Evolutionary conservation across 1,140 invertebrate species (phyloP).

Genomic region (Atta colombica): DNA sequence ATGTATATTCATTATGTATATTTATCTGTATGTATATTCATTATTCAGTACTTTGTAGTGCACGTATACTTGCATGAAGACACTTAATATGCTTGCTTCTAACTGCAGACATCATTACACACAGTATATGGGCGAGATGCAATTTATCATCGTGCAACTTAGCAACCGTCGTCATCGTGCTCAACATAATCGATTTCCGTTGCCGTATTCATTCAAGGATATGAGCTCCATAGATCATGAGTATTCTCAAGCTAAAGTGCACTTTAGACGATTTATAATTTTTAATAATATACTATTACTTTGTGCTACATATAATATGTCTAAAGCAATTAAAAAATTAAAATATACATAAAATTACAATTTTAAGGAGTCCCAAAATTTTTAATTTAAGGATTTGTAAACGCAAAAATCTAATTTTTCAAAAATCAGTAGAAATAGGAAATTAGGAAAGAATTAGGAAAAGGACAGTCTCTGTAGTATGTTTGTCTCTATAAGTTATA

Average conservation of each 20-base stretch:
- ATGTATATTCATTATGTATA: not conserved
- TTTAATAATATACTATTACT: not conserved
- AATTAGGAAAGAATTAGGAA: not conserved
- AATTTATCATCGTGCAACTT: constrained; percentile 57
- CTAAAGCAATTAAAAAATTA: not conserved
- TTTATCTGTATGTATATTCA: not conserved
- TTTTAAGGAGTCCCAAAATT: not conserved
- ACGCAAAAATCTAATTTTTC: not conserved
- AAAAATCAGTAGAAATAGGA: not conserved
- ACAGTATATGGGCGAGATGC: constrained; percentile 11
- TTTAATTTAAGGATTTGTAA: not conserved
- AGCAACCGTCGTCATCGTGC: constrained; percentile 17
- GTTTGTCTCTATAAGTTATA: too few species aligned
- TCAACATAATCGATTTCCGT: constrained; percentile 55
- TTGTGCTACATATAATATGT: not conserved
- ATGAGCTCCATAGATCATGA: not conserved
- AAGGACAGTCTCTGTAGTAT: too few species aligned
- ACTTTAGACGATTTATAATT: constrained; percentile 4
- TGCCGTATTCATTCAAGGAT: not conserved
- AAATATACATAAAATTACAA: not conserved
- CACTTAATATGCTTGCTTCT: constrained; percentile 31
- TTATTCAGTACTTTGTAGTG: not conserved
- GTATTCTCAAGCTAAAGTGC: not conserved
- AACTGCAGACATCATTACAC: constrained; percentile 32
- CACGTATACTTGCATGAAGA: not conserved